Base-by-base conservation (phyloP, 2,113 vertebrate species). In the Leptocoma aspasia region DNA sequence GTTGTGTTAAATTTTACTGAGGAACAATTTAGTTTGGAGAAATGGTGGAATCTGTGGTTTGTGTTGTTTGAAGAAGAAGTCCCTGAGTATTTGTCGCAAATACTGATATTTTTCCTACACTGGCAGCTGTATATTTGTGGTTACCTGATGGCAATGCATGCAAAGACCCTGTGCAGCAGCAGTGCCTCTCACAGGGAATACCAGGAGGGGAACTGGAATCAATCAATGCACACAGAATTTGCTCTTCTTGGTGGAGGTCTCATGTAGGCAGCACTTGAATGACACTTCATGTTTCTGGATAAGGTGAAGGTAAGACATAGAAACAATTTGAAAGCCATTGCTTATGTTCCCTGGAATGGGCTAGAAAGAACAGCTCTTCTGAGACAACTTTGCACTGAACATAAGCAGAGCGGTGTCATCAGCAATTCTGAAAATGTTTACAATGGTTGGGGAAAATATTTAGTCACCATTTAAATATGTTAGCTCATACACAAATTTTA, bases 391-490 rank as follows among this genome's bases (percentile, higher is more conserved):
- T 89, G 47, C 72, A 68, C 30, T 63, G 68, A 92, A 41, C 80
- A 37, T 59, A n/a, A 1, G 3, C 71, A 77, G 72, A 79, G 27
- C 28, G 7, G 42, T 68, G 72, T 83, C 76, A 44, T 83, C 92
- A 70, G 59, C 50, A 39, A 81, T 59, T 63, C 82, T 86, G 64
- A 66, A 86, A 92, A 68, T 86, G 76, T 92, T 90, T 90, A 59
- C 47, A 81, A 64, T 70, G 39, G 41, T 39, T 82, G 80, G 65
- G 56, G 81, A 86, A 94, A 93, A 93, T 75, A 88, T 86, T 90
- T 92, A 90, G 64, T 93, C 66, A 86, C 39, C 91, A 39, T 92
- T 90, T 85, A 94, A 92, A 77, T 94, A 53, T 80, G 83, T 85
- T 88, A 83, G 54, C 27, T 83, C 52, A 42, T 75, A 52, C 6